A percentile compares a stretch with the other conserved stretches of the same genome.
Conservation (phyloP, 2,888 invertebrate species). For the Torymus texanus region DNA sequence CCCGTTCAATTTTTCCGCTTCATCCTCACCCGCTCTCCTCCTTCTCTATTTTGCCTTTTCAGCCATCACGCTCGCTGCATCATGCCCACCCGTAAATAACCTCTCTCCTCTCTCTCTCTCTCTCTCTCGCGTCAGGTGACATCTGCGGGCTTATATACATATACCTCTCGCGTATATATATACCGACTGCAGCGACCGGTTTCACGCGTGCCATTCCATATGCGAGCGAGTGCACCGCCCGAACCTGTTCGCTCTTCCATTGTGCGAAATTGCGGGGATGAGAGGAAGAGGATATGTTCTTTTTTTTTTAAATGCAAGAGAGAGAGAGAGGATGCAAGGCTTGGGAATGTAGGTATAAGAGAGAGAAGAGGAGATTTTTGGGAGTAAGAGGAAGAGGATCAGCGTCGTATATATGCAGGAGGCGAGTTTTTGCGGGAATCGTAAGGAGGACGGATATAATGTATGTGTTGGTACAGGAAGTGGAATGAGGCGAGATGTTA, state of each 20-base stretch:
- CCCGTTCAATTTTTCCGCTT: too few relatives aligned
- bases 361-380: too few relatives aligned
- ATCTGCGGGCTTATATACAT: conserved; percentile 37
- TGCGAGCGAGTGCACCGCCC: neutral
- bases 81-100: neutral
- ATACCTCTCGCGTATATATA: neutral
- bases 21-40: too few relatives aligned
- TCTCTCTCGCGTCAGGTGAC: conserved; percentile 23
- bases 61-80: too few relatives aligned
- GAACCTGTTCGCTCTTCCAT: conserved; percentile 23
- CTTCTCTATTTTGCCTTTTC: too few relatives aligned
- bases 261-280: conserved; percentile 14
- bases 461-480: too few relatives aligned
- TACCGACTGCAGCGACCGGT: conserved; percentile 25
- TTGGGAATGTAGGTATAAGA: too few relatives aligned
- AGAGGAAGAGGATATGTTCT: neutral
- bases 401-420: too few relatives aligned
- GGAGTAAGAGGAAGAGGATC: too few relatives aligned
- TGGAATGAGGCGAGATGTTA: too few relatives aligned
- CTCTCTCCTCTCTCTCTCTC: neutral
- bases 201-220: conserved; percentile 41
- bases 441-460: too few relatives aligned
- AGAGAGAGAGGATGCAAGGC: neutral
- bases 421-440: too few relatives aligned
- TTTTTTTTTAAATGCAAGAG: neutral